Conservation (phyloP, 2,888 invertebrate genomes). For the Agonum fuliginosum region DNA sequence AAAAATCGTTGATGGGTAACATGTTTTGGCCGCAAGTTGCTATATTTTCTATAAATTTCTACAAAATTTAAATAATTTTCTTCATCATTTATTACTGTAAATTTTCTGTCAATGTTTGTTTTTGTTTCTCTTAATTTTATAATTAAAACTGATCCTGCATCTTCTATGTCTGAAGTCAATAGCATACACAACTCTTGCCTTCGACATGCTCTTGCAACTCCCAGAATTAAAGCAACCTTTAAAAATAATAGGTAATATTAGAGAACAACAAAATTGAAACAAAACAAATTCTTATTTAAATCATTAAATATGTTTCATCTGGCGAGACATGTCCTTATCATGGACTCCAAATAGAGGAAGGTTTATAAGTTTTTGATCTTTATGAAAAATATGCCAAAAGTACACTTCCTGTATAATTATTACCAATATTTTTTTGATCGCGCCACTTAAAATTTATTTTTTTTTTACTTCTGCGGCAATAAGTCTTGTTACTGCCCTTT, state of each 20-base stretch:
- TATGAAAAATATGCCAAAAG: not conserved
- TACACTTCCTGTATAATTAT: too few relatives aligned
- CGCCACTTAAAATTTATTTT: not conserved
- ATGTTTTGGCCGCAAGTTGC: slow-evolving; percentile 52
- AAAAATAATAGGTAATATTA: not conserved
- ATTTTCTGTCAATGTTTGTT: slow-evolving; percentile 19
- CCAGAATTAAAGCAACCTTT: not conserved
- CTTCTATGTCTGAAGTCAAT: not conserved
- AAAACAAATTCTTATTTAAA: slow-evolving; percentile 2
- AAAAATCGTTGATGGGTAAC: slow-evolving; percentile 16
- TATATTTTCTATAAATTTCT: slow-evolving; percentile 56
- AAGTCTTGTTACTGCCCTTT: not conserved
- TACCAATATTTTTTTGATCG: not conserved
- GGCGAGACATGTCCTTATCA: not conserved
- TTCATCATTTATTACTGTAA: slow-evolving; percentile 13
- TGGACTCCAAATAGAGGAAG: not conserved
- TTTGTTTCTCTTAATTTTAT: slow-evolving; percentile 21
- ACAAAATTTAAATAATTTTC: slow-evolving; percentile 32
- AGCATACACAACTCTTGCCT: slow-evolving; percentile 2
- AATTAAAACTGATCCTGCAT: not conserved
- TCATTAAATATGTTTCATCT: slow-evolving; percentile 3
- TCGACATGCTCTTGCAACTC: slow-evolving; percentile 5
- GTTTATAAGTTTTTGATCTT: slow-evolving; percentile 4
- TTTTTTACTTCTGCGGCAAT: not conserved
- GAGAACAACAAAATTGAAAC: not conserved